These are phyloP conservation scores for Eupithecia centaureata DNA, from an alignment of 2,888 invertebrate species.

Conservation along the genomic window DNA sequence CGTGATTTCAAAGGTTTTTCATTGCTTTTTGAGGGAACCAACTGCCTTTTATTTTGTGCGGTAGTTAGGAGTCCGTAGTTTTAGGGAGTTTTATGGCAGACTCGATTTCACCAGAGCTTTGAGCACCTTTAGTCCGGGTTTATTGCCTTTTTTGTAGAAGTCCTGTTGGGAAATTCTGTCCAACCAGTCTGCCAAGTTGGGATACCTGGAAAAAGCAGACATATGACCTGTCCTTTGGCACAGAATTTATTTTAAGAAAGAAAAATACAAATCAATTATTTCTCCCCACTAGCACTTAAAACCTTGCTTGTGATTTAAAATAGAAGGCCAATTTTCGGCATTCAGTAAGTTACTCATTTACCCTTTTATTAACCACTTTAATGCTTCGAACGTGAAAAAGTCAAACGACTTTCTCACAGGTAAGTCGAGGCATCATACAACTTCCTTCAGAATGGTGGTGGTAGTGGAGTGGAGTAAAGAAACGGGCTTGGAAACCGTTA, in stretches of 20 bases:
- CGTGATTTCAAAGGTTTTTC: neutral
- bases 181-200: conserved; percentile 59
- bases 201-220: conserved; percentile 55
- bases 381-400: too few relatives aligned
- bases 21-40: neutral
- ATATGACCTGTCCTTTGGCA: neutral
- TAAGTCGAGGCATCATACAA: too few relatives aligned
- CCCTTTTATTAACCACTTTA: too few relatives aligned
- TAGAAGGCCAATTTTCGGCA: too few relatives aligned
- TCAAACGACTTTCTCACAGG: too few relatives aligned
- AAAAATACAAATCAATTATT: too few relatives aligned
- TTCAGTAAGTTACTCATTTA: too few relatives aligned
- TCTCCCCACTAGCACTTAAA: too few relatives aligned
- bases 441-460: too few relatives aligned
- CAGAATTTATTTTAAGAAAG: neutral
- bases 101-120: conserved; percentile 42
- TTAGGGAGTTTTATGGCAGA: conserved; percentile 37
- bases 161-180: conserved; percentile 56
- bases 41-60: neutral
- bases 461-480: too few relatives aligned
- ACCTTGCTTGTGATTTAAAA: too few relatives aligned
- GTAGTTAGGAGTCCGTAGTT: neutral
- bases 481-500: too few relatives aligned
- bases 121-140: conserved; percentile 41
- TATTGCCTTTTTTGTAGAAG: conserved; percentile 59